A percentile compares a stretch with the other conserved stretches of the same genome.
phyloP scores from a whole-genome alignment of 2,888 invertebrate species.

The Monoplex corrugatus region DNA sequence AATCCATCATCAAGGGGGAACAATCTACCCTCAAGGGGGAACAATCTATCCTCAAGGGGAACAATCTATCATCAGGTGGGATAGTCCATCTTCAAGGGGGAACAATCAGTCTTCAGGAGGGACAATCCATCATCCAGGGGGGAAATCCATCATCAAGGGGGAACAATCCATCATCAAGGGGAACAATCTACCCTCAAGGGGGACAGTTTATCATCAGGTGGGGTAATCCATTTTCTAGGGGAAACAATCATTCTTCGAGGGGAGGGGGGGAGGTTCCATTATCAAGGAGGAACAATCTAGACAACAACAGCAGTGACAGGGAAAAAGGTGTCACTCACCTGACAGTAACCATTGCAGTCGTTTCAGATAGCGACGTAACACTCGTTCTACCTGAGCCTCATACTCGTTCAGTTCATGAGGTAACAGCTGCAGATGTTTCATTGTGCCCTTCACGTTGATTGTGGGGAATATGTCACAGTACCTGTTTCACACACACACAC shows the following conservation, averaged over 20 bases:
- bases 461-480: conserved; percentile 81
- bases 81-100: too few species aligned
- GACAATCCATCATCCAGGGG: too few species aligned
- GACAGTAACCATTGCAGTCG: conserved; percentile 81
- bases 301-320: not conserved
- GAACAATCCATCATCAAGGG: too few species aligned
- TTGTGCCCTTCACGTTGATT: conserved; percentile 80
- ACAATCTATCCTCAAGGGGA: too few species aligned
- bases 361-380: conserved; percentile 79
- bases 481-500: conserved; percentile 60
- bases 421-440: conserved; percentile 80
- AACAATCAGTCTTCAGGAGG: too few species aligned
- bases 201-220: too few species aligned
- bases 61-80: too few species aligned
- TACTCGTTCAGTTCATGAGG: conserved; percentile 80
- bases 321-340: conserved; percentile 65
- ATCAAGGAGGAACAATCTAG: too few species aligned
- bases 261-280: too few species aligned
- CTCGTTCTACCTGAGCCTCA: conserved; percentile 76
- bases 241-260: too few species aligned
- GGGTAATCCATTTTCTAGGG: not conserved
- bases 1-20: too few species aligned
- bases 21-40: not conserved
- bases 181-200: too few species aligned
- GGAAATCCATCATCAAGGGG: not conserved